Evolutionary conservation across 2,888 invertebrate genomes (phyloP).

Genomic region (Lepidonotus clava): DNA sequence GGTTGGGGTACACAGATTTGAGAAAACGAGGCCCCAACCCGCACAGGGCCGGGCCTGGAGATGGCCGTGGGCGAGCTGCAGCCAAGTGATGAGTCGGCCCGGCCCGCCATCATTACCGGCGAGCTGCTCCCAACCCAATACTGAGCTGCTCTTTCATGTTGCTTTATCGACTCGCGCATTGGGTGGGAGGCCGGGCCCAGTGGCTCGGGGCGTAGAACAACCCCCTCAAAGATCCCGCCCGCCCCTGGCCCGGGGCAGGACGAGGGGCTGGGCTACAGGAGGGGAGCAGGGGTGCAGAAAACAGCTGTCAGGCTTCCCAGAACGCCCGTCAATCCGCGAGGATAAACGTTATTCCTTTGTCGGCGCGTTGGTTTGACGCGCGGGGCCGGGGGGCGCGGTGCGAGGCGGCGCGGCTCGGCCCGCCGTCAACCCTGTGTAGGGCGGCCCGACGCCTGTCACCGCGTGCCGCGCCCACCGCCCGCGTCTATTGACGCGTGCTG

Average conservation of each 20-base stretch:
- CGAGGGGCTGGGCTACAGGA: not conserved
- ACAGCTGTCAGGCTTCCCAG: slow-evolving; percentile 52
- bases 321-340: not conserved
- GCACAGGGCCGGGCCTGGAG: no score
- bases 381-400: not conserved
- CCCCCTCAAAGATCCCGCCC: slow-evolving; percentile 26
- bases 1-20: no score
- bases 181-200: not conserved
- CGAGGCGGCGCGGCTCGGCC: not conserved
- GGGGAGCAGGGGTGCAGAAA: not conserved
- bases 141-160: slow-evolving; percentile 49
- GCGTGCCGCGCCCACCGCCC: not conserved
- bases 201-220: slow-evolving; percentile 31
- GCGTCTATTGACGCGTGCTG: not conserved
- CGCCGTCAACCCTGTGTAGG: not conserved
- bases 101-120: not conserved
- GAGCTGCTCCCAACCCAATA: slow-evolving; percentile 32
- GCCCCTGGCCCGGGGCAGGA: not conserved
- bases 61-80: not conserved
- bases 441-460: slow-evolving; percentile 5
- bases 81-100: not conserved
- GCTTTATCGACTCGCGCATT: slow-evolving; percentile 36
- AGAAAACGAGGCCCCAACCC: no score
- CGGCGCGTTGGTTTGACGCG: not conserved
- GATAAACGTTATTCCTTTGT: slow-evolving; percentile 52